Base-by-base conservation (phyloP, 2,113 vertebrate species). In the Murina feae region DNA sequence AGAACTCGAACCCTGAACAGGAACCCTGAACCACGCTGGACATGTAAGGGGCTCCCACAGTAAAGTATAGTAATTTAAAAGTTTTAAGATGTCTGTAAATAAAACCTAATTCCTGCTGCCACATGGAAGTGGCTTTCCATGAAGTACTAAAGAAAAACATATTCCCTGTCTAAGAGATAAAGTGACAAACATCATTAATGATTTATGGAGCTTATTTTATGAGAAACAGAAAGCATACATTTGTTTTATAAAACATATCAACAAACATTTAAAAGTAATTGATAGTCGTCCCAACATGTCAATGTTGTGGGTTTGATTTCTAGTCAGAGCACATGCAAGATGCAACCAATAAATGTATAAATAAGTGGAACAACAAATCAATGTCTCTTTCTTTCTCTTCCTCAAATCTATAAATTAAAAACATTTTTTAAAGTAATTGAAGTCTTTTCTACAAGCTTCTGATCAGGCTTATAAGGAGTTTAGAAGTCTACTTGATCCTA, bases 51-150 rank as follows among this genome's bases (percentile, higher is more conserved):
- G n/a, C n/a, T n/a, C n/a, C n/a, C n/a, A n/a, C n/a, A n/a, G 2
- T 68, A 51, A 91, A 93, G 23, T 63, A 60, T 2, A 96, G 35
- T 55, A 71, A 90, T 90, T 96, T 68, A 37, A 47, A 53, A 21
- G 44, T 39, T 85, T 86, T 71, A 72, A 21, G 16, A 75, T 28
- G 4, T 65, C 85, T 94, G 2, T 68, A 94, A 91, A 86, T 78
- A 86, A 69, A 74, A 1, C 1, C 39, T 60, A 81, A 82, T 89
- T 91, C 17, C 65, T 11, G 55, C 9, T 30, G 68, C 28, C 6
- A 44, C 9, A 47, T 8, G 42, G 16, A 30, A 30, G 30, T 90
- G 51, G 9, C 7, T 93, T 93, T 83, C 25, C 17, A 10, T 74
- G 28, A 94, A 78, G 12, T 37, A 21, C 3, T 66, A 3, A 72